Evolutionary conservation across 2,797 vertebrate genomes (phyloP).

Genomic region (Hyperoplus immaculatus): DNA sequence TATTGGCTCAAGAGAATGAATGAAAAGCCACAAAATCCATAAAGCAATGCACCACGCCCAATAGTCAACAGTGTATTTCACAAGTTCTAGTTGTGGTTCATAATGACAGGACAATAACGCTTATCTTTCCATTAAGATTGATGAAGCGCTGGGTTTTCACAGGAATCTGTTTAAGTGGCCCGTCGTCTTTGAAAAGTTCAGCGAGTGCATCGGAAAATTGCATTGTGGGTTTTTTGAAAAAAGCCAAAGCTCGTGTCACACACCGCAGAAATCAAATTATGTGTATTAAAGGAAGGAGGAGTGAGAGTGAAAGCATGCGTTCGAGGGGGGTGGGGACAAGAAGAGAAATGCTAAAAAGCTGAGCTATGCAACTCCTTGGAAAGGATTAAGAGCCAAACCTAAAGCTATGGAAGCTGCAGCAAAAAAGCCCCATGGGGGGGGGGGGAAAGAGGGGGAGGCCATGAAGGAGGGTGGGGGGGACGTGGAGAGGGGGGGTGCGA

Average conservation of each 20-base stretch:
- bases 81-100: conserved; percentile 4
- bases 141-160: background rate
- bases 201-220: background rate
- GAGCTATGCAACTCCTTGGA: conserved; percentile 71
- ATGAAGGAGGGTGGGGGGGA: background rate
- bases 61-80: background rate
- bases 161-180: conserved; percentile 28
- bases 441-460: conserved; percentile 27
- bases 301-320: conserved; percentile 27
- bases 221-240: conserved; percentile 27
- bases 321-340: background rate
- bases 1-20: background rate
- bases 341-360: conserved; percentile 70
- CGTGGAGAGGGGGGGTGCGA: conserved; percentile 12
- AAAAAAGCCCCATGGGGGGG: conserved; percentile 58
- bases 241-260: conserved; percentile 20
- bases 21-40: conserved; percentile 16
- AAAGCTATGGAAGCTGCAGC: conserved; percentile 45
- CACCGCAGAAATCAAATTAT: conserved; percentile 53
- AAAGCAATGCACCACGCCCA: background rate
- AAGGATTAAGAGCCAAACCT: conserved; percentile 60
- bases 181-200: conserved; percentile 19
- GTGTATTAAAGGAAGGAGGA: conserved; percentile 12
- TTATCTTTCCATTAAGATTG: background rate
- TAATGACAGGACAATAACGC: conserved; percentile 5